Evolutionary conservation across 2,888 invertebrate genomes (phyloP).

Genomic region (Aromia moschata): DNA sequence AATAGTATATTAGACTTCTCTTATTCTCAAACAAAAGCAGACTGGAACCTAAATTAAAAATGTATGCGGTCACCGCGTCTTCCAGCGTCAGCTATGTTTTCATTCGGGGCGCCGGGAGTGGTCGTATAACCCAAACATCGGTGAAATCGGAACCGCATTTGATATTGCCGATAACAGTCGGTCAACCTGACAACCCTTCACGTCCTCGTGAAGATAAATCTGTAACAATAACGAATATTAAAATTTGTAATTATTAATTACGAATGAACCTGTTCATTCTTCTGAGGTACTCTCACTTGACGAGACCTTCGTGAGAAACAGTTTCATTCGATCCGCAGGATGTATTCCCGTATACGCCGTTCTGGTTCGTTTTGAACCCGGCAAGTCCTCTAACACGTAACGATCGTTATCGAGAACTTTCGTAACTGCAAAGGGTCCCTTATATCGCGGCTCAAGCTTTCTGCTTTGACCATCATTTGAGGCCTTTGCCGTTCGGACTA

Average conservation of each 20-base stretch:
- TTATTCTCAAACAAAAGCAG: too few species aligned
- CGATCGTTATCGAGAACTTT: not conserved
- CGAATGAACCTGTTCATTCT: constrained; percentile 1
- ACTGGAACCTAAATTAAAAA: too few species aligned
- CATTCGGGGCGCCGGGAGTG: too few species aligned
- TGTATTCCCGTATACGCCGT: not conserved
- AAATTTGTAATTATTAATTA: too few species aligned
- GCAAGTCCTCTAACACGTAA: too few species aligned
- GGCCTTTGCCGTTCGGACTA: not conserved
- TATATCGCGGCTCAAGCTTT: not conserved
- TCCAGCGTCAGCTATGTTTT: too few species aligned
- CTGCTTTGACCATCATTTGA: not conserved
- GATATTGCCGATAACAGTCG: too few species aligned
- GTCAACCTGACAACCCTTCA: not conserved
- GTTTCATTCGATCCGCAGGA: not conserved
- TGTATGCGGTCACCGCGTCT: too few species aligned
- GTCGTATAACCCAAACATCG: too few species aligned
- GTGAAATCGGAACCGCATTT: too few species aligned
- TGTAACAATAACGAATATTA: not conserved
- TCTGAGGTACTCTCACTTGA: not conserved
- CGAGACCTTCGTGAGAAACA: not conserved
- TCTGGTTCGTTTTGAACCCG: not conserved
- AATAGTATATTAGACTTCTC: too few species aligned
- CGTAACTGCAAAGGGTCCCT: not conserved
- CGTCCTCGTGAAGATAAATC: constrained; percentile 1